A percentile compares a stretch with the other conserved stretches of the same genome.
These are phyloP conservation scores for Pocillopora damicornis DNA, from an alignment of 64 coral and sea anemone genomes.

Conservation along the genomic window DNA sequence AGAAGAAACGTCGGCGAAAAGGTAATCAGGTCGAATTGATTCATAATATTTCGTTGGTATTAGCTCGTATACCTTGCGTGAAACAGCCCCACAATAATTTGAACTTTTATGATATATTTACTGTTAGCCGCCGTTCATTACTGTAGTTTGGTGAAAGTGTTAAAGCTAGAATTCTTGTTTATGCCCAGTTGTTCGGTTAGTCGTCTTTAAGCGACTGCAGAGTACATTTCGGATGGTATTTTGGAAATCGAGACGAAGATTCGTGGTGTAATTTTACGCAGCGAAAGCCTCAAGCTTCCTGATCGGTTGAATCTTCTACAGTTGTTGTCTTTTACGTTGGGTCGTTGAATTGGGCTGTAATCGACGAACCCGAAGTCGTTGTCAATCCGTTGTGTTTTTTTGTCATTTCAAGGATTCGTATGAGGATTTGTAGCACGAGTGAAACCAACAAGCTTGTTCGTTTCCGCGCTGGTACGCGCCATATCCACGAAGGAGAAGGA, in stretches of 20 bases:
- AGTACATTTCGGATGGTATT: neutral
- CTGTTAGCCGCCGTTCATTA: conserved; percentile 46
- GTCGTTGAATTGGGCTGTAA: neutral
- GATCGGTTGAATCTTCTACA: conserved; percentile 16
- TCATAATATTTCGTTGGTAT: conserved; percentile 22
- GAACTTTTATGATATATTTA: conserved; percentile 52
- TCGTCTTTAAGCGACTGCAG: neutral
- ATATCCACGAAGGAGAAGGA: neutral
- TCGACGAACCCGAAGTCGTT: neutral
- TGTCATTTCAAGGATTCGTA: neutral
- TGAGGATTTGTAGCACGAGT: neutral
- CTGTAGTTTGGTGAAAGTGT: conserved; percentile 37
- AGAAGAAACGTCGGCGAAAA: conserved; percentile 56
- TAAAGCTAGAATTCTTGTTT: conserved; percentile 4
- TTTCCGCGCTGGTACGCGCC: conserved; percentile 25
- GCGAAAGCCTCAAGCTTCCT: conserved; percentile 17
- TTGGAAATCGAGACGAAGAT: conserved; percentile 2
- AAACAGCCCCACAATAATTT: conserved; percentile 37
- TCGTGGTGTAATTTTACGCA: conserved; percentile 7
- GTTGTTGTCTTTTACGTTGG: conserved; percentile 2
- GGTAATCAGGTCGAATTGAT: conserved; percentile 45
- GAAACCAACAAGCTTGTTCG: conserved; percentile 25
- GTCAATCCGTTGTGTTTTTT: neutral
- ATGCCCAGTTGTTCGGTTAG: neutral
- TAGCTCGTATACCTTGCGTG: conserved; percentile 37